Base-by-base conservation (phyloP, 35 echinoderm and acorn worm genomes). In the Patiria miniata region DNA sequence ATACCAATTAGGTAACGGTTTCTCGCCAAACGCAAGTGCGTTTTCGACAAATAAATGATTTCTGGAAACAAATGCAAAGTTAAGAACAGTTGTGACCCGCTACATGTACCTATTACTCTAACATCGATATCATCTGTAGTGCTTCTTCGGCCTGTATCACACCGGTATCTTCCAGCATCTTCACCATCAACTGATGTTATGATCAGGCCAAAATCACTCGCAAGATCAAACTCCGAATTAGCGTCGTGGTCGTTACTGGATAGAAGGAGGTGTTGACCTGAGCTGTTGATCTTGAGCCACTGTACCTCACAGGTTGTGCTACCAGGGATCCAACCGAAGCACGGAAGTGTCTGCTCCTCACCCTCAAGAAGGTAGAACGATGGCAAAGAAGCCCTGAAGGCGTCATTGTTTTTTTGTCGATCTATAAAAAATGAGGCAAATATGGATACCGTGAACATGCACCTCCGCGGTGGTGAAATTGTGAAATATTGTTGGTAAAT, bases 181-280 rank as follows among this genome's bases (percentile, higher is more conserved):
- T 30, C 26, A 32, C 14, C 65, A 73, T 73, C 65, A 32, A 34
- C 65, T 26, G 65, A 73, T 73, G 21, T 73, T 73, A 73, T 73
- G 7, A 73, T 7, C 8, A 73, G 26, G 2, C 26, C 65, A 73
- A 28, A 73, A 30, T 73, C 65, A 73, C 8, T 36, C 21, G 26
- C 65, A 16, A 73, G 65, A 36, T 30, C 65, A 9, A 73, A 73
- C 4, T 47, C 12, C 4, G 42, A 47, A 47, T 47, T 12, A 28
- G 26, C 1, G 6, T 30, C 26, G 29, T 28, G 1, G 19, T 5
- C 65, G 34, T 73, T 32, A 12, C 26, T 73, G 2, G 26, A 32
- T 7, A 30, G 2, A 73, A 73, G 65, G 8, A 73, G 65, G 6
- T 73, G 10, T 73, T 9, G 7, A 15, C 7, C n/a, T 36, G 65